phyloP scores from a whole-genome alignment of 2,113 vertebrate genomes.

The Leptosomus discolor region DNA sequence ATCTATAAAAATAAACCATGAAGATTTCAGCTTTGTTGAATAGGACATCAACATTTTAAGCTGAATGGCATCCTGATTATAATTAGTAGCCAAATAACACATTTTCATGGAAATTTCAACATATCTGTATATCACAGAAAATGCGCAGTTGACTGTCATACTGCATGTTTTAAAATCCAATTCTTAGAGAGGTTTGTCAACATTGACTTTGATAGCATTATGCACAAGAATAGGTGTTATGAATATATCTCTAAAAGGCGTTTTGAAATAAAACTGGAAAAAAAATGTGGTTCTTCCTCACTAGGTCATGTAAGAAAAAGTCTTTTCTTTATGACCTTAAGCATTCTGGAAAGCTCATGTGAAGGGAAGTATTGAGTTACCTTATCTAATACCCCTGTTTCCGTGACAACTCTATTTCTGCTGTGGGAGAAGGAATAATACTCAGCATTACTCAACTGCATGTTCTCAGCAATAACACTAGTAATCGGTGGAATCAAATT shows the following conservation, averaged over 20 bases:
- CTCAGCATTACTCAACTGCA: background rate
- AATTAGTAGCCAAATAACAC: background rate
- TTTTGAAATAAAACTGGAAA: background rate
- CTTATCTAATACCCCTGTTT: background rate
- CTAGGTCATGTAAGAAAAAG: background rate
- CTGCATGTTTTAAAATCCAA: background rate
- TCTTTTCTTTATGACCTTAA: background rate
- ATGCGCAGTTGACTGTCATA: background rate
- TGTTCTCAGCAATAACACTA: background rate
- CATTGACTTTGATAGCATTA: background rate
- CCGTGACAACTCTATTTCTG: background rate
- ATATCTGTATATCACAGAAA: background rate
- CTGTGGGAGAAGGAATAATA: background rate
- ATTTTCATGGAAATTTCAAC: background rate
- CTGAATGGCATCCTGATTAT: background rate
- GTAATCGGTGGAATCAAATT: background rate
- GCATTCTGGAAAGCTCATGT: background rate
- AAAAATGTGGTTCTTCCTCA: background rate
- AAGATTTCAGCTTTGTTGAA: background rate
- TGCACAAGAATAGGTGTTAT: background rate
- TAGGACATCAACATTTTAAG: background rate
- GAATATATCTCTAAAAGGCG: background rate
- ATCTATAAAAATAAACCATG: background rate
- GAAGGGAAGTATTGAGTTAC: background rate
- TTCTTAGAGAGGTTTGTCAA: background rate